Evolutionary conservation across 2,888 invertebrate genomes (phyloP), one percentile per base, ranked within the genome.

Genomic region (Ypsolopha scabrella): DNA sequence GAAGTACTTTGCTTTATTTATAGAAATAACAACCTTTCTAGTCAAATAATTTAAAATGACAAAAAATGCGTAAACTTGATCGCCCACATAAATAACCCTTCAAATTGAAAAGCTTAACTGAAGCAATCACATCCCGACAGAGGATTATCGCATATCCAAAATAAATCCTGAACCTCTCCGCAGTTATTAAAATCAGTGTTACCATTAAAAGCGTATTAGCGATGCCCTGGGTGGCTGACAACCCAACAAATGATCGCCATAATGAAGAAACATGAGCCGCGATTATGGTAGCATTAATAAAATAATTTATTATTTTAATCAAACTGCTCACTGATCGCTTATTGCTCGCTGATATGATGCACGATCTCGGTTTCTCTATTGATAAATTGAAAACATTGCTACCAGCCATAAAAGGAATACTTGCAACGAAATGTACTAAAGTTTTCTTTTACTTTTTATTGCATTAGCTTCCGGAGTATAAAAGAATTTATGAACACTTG

Each of bases 121-220:
- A 50, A 43, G 52, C 53, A 60, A 55, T 58, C 54, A 52, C 24
- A 44, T 24, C 24, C 24, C 2, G 24, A 24, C 24, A 24, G 24
- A 4, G 24, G 24, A 24, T 24, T 24, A 24, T 47, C 55, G 48
- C 50, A 58, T 54, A 60, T 58, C 61, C 55, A 57, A 55, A 53
- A 55, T 54, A 53, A 54, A 53, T 57, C 57, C 58, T 54, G 54
- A 55, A 55, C 57, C 24, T 54, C 48, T 50, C 55, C 46, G 43
- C 52, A 55, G 56, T 56, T 58, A 62, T 60, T 65, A 69, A 66
- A 64, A 68, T 60, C 52, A 58, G 61, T 60, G 67, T 66, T 65
- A 70, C 63, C 64, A 74, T 79, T 71, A 76, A 75, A 77, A 73
- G 58, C 61, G 60, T 73, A 79, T 80, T 77, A 79, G 64, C 68